A percentile compares a stretch with the other conserved stretches of the same genome.
phyloP scores from a whole-genome alignment of 2,888 invertebrate genomes.

The Carcina quercana region DNA sequence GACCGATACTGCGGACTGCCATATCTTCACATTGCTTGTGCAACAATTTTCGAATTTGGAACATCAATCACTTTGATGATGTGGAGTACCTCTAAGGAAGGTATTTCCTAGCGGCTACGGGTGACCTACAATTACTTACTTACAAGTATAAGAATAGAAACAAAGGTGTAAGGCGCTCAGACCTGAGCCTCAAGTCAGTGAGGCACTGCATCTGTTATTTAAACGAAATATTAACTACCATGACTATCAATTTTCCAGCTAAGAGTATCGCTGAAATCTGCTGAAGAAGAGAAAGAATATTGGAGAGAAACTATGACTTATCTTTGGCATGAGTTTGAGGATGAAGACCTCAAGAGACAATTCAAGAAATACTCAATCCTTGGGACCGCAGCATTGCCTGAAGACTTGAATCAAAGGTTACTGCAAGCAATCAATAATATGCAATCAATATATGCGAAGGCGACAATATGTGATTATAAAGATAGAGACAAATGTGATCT shows the following conservation, averaged over 20 bases:
- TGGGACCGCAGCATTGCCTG: constrained; percentile 83
- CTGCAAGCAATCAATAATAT: constrained; percentile 79
- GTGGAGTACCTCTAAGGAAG: too few relatives aligned
- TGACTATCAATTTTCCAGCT: constrained; percentile 40
- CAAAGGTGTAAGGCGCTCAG: too few relatives aligned
- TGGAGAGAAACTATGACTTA: constrained; percentile 80
- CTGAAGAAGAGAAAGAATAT: constrained; percentile 75
- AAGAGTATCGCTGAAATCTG: constrained; percentile 46
- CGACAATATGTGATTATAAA: constrained; percentile 83
- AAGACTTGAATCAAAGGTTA: constrained; percentile 76
- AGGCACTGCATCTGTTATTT: too few relatives aligned
- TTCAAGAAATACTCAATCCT: constrained; percentile 81
- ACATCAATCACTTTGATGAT: too few relatives aligned
- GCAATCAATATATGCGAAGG: constrained; percentile 84
- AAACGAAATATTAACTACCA: too few relatives aligned
- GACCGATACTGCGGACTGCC: too few relatives aligned
- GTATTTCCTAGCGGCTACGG: too few relatives aligned
- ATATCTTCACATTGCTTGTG: too few relatives aligned
- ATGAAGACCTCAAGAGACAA: constrained; percentile 80
- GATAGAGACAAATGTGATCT: constrained; percentile 79
- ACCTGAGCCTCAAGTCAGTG: too few relatives aligned
- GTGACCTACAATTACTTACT: too few relatives aligned
- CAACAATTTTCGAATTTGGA: too few relatives aligned
- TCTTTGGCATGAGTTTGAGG: constrained; percentile 82
- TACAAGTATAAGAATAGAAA: too few relatives aligned